phyloP scores from a whole-genome alignment of 2,888 invertebrate species.

The Bombyx huttoni region DNA sequence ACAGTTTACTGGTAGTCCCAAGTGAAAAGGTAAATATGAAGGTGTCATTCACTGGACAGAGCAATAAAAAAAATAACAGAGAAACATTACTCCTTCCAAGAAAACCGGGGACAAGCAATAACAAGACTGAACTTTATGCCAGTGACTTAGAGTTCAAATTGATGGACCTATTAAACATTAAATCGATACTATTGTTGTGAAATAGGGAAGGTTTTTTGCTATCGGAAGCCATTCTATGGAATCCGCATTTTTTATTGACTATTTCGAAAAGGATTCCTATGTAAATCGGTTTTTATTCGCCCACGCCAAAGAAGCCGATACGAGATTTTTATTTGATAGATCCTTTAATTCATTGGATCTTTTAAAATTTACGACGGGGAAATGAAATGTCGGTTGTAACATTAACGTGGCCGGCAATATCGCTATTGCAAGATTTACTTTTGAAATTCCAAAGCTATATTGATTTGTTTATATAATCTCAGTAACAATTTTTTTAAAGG shows the following conservation, averaged over 20 bases:
- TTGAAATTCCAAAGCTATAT: too few relatives aligned
- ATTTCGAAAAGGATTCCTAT: constrained; percentile 47
- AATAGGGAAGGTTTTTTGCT: constrained; percentile 23
- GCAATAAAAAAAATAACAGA: background rate
- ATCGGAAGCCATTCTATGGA: constrained; percentile 35
- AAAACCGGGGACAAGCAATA: constrained; percentile 8
- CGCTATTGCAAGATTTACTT: too few relatives aligned
- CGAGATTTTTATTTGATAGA: constrained; percentile 15
- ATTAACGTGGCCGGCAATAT: too few relatives aligned
- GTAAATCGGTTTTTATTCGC: constrained; percentile 35
- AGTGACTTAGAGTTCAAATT: background rate
- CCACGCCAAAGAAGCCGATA: constrained; percentile 34
- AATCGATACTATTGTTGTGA: constrained; percentile 13
- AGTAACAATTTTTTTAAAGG: too few relatives aligned
- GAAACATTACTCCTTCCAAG: constrained; percentile 11
- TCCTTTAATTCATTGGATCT: constrained; percentile 19
- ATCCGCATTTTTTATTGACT: constrained; percentile 38
- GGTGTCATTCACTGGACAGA: constrained; percentile 20
- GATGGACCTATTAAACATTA: background rate
- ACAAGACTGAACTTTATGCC: background rate
- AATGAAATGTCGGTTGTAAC: background rate
- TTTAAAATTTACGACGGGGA: background rate
- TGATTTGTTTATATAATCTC: too few relatives aligned
- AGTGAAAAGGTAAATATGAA: constrained; percentile 14
- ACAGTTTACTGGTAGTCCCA: constrained; percentile 10